Conservation (phyloP, 30 jellyfish, hydroid and myxozoan species). For the Rhopilema esculentum region DNA sequence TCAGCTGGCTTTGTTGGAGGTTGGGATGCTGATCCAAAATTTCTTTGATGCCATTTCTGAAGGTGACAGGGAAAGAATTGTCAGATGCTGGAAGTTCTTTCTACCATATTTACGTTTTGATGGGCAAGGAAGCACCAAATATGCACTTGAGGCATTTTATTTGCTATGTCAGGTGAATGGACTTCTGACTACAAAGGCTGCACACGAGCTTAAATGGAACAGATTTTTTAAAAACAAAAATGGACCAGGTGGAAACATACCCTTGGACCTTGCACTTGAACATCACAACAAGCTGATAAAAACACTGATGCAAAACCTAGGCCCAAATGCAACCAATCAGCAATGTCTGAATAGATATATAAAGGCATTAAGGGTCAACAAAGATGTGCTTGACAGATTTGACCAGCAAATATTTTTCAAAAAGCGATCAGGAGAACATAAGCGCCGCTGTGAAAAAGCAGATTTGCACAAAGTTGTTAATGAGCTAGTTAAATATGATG, state of each 20-base stretch:
- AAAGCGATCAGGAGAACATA: not conserved
- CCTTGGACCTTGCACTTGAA: not conserved
- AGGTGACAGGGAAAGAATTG: not conserved
- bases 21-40: not conserved
- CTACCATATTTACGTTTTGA: not conserved
- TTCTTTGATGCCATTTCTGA: not conserved
- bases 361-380: constrained; percentile 3
- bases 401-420: not conserved
- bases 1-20: not conserved
- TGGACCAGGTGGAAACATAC: not conserved
- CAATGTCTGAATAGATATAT: not conserved
- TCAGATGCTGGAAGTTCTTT: not conserved
- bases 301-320: not conserved
- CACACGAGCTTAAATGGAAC: not conserved
- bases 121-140: not conserved
- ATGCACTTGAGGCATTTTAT: constrained; percentile 23
- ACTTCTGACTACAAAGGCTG: not conserved
- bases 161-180: constrained; percentile 2
- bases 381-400: not conserved
- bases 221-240: not conserved
- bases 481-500: constrained; percentile 7
- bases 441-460: not conserved
- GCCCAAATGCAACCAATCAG: constrained; percentile 2
- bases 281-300: not conserved
- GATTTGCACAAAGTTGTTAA: constrained; percentile 9